A percentile compares a stretch with the other conserved stretches of the same genome.
phyloP scores from a whole-genome alignment of 1,140 invertebrate genomes.

The Solenopsis invicta region DNA sequence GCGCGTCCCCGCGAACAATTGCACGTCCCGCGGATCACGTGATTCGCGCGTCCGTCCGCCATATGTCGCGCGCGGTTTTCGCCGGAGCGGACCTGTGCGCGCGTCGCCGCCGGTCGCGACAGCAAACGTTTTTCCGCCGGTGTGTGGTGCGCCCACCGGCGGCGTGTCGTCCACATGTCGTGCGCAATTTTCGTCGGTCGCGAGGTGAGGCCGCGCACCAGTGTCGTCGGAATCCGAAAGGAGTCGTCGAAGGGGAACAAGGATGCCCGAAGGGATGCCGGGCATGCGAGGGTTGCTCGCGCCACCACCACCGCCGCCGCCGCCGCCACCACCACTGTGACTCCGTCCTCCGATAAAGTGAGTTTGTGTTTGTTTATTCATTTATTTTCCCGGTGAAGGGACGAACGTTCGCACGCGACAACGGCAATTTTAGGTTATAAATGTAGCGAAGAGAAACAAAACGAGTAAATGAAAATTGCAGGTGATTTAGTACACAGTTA shows the following conservation, averaged over 20 bases:
- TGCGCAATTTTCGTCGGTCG: not conserved
- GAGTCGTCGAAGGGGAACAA: not conserved
- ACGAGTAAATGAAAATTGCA: not conserved
- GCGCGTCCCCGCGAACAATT: not conserved
- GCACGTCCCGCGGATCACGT: constrained; percentile 2
- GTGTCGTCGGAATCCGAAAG: not conserved
- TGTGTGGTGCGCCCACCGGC: too few relatives aligned
- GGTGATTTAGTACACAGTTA: too few relatives aligned
- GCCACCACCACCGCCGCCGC: too few relatives aligned
- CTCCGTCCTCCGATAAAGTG: constrained; percentile 11
- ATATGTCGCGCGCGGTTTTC: constrained; percentile 41
- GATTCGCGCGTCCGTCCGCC: constrained; percentile 26
- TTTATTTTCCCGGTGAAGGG: not conserved
- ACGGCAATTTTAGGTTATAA: not conserved
- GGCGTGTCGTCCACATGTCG: not conserved
- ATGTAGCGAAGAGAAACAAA: not conserved
- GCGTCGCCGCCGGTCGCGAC: not conserved
- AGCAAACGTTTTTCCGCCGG: not conserved
- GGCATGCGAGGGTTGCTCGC: not conserved
- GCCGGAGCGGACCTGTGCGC: not conserved
- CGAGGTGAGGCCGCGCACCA: not conserved
- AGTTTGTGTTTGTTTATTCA: constrained; percentile 7
- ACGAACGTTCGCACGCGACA: not conserved
- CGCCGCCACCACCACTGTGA: not conserved
- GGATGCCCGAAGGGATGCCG: not conserved